Conservation (phyloP, 2,797 vertebrate genomes). For the Chelon labrosus region DNA sequence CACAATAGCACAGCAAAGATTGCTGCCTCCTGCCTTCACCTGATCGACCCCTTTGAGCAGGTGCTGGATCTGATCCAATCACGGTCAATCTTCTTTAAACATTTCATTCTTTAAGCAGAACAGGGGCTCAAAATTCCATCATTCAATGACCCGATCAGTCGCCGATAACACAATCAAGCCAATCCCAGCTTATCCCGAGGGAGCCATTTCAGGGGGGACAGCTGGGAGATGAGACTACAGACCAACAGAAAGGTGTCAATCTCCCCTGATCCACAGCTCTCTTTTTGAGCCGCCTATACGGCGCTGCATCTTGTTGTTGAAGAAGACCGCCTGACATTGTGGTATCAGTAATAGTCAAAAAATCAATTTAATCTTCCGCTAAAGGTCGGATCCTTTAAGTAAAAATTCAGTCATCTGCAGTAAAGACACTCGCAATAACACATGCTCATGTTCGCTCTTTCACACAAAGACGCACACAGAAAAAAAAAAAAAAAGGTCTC, state of each 20-base stretch:
- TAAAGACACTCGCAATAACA: slow-evolving; percentile 45
- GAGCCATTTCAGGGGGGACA: slow-evolving; percentile 80
- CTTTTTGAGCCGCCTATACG: slow-evolving; percentile 58
- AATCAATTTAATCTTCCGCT: slow-evolving; percentile 60
- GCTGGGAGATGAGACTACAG: slow-evolving; percentile 75
- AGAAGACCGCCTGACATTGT: slow-evolving; percentile 38
- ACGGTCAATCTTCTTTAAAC: slow-evolving; percentile 85
- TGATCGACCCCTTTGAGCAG: slow-evolving; percentile 81
- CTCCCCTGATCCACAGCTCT: slow-evolving; percentile 74
- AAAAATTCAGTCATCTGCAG: slow-evolving; percentile 38
- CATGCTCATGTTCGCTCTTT: not conserved
- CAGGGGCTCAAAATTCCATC: slow-evolving; percentile 83
- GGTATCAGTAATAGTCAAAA: slow-evolving; percentile 51
- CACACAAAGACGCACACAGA: slow-evolving; percentile 34
- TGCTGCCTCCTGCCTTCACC: slow-evolving; percentile 76
- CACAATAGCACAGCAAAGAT: slow-evolving; percentile 77
- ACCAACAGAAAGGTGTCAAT: slow-evolving; percentile 81
- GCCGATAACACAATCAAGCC: slow-evolving; percentile 83
- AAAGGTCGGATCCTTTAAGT: slow-evolving; percentile 48
- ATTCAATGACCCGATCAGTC: slow-evolving; percentile 83
- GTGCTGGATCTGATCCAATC: slow-evolving; percentile 84
- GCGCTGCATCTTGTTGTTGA: slow-evolving; percentile 30
- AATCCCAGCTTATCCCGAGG: slow-evolving; percentile 79
- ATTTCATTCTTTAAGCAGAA: slow-evolving; percentile 83
- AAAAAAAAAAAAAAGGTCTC: slow-evolving; percentile 34